These are phyloP conservation scores for Xylocampa areola DNA, from an alignment of 2,888 invertebrate genomes.

Conservation along the genomic window DNA sequence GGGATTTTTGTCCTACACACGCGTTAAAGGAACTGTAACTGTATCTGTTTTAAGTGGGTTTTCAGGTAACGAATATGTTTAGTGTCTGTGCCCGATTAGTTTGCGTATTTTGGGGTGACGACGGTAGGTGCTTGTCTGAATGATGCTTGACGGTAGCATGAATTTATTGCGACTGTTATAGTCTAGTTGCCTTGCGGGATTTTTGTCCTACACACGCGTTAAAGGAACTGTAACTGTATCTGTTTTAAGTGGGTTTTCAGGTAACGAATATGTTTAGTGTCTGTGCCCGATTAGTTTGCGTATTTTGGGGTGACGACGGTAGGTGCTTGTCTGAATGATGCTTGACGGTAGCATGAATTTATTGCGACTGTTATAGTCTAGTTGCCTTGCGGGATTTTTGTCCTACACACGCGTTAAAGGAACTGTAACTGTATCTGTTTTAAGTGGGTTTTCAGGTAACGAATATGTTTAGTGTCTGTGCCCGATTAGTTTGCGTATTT, in stretches of 20 bases:
- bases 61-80: slow-evolving; percentile 11
- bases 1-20: slow-evolving; percentile 72
- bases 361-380: too few relatives aligned
- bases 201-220: slow-evolving; percentile 71
- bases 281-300: slow-evolving; percentile 30
- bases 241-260: slow-evolving; percentile 50
- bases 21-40: slow-evolving; percentile 71
- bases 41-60: slow-evolving; percentile 60
- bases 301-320: slow-evolving; percentile 7
- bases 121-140: slow-evolving; percentile 6
- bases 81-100: slow-evolving; percentile 34
- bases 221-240: slow-evolving; percentile 69
- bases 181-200: slow-evolving; percentile 72
- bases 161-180: too few relatives aligned
- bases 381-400: too few relatives aligned
- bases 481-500: too few relatives aligned
- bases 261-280: slow-evolving; percentile 25
- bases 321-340: slow-evolving; percentile 5
- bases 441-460: neutral
- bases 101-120: slow-evolving; percentile 16
- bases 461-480: too few relatives aligned
- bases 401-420: too few relatives aligned
- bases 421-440: too few relatives aligned
- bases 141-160: neutral
- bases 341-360: neutral